A percentile compares a stretch with the other conserved stretches of the same genome.
Evolutionary conservation across 2,888 invertebrate species (phyloP).

Genomic region (Julus scanicus): DNA sequence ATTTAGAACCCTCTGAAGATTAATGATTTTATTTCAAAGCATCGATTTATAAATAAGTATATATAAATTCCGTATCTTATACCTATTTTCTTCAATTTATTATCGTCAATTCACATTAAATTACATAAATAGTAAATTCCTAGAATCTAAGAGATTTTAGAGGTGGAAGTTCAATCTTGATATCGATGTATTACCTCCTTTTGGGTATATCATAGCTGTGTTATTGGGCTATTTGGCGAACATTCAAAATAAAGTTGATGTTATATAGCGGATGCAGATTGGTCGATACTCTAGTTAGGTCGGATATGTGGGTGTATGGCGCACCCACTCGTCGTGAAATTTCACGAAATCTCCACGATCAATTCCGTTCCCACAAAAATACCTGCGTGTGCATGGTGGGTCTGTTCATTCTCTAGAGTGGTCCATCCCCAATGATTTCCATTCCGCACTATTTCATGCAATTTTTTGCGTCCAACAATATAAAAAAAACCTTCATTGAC

Average conservation of each 20-base stretch:
- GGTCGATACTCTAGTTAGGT: not conserved
- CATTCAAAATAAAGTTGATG: not conserved
- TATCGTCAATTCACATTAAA: not conserved
- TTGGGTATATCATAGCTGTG: not conserved
- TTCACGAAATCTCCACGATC: slow-evolving; percentile 7
- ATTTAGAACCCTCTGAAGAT: not conserved
- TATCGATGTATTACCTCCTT: not conserved
- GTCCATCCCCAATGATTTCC: not conserved
- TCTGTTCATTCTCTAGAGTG: not conserved
- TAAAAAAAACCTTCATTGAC: not conserved
- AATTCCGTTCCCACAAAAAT: not conserved
- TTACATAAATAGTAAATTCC: not conserved
- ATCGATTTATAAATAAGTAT: not conserved
- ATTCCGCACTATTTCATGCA: not conserved
- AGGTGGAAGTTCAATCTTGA: not conserved
- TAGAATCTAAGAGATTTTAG: not conserved
- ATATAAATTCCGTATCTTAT: not conserved
- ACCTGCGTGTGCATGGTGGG: not conserved
- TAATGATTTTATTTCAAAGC: not conserved
- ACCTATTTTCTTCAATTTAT: not conserved
- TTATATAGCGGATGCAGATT: not conserved
- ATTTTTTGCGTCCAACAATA: not conserved
- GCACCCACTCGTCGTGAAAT: not conserved
- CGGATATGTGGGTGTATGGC: not conserved
- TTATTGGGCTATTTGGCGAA: not conserved